A percentile compares a stretch with the other conserved stretches of the same genome.
Conservation (phyloP, 2,888 invertebrate species). For the Acanthacorydalis orientalis region DNA sequence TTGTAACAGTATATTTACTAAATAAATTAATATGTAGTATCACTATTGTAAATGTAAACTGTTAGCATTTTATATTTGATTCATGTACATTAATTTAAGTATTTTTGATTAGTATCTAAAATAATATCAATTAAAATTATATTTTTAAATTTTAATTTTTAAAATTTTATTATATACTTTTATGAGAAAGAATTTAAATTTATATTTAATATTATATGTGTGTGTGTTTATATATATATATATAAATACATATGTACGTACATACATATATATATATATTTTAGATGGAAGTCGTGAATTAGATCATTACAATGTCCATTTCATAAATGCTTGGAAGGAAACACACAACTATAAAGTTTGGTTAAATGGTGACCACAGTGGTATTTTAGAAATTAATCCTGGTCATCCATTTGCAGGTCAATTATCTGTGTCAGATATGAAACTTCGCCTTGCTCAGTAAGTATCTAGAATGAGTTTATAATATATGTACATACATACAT, state of each 20-base stretch:
- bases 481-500: no score
- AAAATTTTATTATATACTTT: not conserved
- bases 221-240: slow-evolving; percentile 1
- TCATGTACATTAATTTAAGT: no score
- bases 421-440: slow-evolving; percentile 87
- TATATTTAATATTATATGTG: not conserved
- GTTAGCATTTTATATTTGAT: no score
- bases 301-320: slow-evolving; percentile 76
- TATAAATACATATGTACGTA: no score
- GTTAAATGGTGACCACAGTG: slow-evolving; percentile 47
- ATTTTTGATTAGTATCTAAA: no score
- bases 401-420: slow-evolving; percentile 93
- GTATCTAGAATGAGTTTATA: no score
- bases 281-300: slow-evolving; percentile 63
- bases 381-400: slow-evolving; percentile 51
- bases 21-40: not conserved
- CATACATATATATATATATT: slow-evolving; percentile 12
- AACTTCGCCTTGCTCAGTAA: slow-evolving; percentile 78
- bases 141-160: no score
- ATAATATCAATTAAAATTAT: no score
- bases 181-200: not conserved
- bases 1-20: not conserved
- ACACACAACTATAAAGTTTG: slow-evolving; percentile 84
- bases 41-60: not conserved
- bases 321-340: slow-evolving; percentile 67